Evolutionary conservation across 2,797 vertebrate genomes (phyloP).

Genomic region (Okamejei kenojei): DNA sequence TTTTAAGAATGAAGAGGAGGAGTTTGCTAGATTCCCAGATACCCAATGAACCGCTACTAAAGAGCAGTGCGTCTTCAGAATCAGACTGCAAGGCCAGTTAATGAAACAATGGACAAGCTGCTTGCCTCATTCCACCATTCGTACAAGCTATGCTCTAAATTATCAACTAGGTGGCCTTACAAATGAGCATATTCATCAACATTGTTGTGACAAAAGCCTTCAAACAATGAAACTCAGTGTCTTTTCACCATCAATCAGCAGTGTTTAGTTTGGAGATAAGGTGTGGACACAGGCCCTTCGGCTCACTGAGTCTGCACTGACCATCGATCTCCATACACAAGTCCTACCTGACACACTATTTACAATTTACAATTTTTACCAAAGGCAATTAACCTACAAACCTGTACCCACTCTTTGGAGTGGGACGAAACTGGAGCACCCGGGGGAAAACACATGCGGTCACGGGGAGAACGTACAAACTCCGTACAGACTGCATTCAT

Average conservation of each 20-base stretch:
- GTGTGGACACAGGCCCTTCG: too few species aligned
- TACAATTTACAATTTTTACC: too few species aligned
- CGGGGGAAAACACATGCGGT: too few species aligned
- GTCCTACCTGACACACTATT: too few species aligned
- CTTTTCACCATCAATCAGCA: slow-evolving; percentile 48
- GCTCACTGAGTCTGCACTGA: too few species aligned
- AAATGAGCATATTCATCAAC: slow-evolving; percentile 47
- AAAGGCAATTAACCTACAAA: too few species aligned
- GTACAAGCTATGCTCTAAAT: slow-evolving; percentile 42
- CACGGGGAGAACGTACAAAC: too few species aligned
- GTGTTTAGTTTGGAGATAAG: slow-evolving; percentile 39
- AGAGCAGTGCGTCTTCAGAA: slow-evolving; percentile 38
- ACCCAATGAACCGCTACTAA: slow-evolving; percentile 48
- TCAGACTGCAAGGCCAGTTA: neutral
- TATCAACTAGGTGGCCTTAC: slow-evolving; percentile 34
- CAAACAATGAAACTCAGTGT: slow-evolving; percentile 29
- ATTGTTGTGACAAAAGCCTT: slow-evolving; percentile 46
- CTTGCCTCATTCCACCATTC: too few species aligned
- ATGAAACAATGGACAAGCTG: neutral
- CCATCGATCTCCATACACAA: too few species aligned
- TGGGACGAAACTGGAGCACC: too few species aligned
- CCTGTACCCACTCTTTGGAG: too few species aligned
- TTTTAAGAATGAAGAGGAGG: neutral
- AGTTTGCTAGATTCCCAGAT: slow-evolving; percentile 39
- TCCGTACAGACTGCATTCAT: too few species aligned